A percentile compares a stretch with the other conserved stretches of the same genome.
Conservation (phyloP, 1,140 invertebrate species). For the Rhagoletis zephyria region DNA sequence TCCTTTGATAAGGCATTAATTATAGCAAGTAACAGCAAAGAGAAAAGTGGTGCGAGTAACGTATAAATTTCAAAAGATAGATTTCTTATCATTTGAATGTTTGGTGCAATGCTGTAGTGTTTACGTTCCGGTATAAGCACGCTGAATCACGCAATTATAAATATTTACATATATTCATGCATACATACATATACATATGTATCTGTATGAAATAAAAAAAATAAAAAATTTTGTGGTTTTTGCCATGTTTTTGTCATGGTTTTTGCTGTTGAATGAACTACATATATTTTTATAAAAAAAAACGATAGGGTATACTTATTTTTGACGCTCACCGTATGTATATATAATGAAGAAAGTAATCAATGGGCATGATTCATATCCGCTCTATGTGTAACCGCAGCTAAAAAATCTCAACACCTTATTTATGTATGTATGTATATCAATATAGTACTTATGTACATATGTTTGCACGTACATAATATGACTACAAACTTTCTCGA, state of each 20-base stretch:
- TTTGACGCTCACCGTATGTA: too few species aligned
- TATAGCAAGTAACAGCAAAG: not conserved
- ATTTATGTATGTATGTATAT: not conserved
- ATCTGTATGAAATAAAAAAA: too few species aligned
- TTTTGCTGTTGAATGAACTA: too few species aligned
- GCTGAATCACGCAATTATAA: not conserved
- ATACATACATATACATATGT: not conserved
- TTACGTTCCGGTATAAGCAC: not conserved
- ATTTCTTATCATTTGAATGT: constrained; percentile 18
- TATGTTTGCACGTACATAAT: not conserved
- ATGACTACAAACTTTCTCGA: not conserved
- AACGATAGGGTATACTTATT: too few species aligned
- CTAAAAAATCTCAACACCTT: not conserved
- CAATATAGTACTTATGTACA: not conserved
- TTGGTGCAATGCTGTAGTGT: not conserved
- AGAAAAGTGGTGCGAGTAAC: too few species aligned
- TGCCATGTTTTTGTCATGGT: too few species aligned
- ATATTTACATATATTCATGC: not conserved
- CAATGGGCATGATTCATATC: not conserved
- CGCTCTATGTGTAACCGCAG: not conserved
- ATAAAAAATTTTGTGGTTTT: too few species aligned
- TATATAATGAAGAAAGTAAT: not conserved
- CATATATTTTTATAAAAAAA: too few species aligned
- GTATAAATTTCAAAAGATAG: not conserved
- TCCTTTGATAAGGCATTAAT: not conserved